These are phyloP conservation scores for Coelogynopora nodosa DNA, from an alignment of 2,888 invertebrate genomes.

Conservation along the genomic window DNA sequence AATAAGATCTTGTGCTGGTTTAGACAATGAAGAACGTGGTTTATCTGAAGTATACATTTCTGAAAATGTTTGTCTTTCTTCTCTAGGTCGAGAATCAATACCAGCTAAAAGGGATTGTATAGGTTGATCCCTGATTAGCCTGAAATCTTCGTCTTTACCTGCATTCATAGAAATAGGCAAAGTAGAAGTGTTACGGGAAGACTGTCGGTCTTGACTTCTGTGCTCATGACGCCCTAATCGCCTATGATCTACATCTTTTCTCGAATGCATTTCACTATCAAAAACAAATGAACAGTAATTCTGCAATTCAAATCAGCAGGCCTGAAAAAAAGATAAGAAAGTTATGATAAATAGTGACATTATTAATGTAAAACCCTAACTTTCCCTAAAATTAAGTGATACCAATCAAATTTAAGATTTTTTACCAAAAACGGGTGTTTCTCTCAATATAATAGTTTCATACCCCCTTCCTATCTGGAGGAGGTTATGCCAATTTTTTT, in stretches of 20 bases:
- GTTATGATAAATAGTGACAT: too few species aligned
- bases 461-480: too few species aligned
- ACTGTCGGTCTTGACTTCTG: neutral
- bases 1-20: neutral
- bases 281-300: neutral
- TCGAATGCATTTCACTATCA: neutral
- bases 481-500: too few species aligned
- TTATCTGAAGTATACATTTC: neutral
- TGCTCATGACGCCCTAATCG: neutral
- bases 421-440: too few species aligned
- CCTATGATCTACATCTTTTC: neutral
- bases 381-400: too few species aligned
- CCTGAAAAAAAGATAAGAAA: neutral
- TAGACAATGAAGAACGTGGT: neutral
- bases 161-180: neutral
- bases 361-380: too few species aligned
- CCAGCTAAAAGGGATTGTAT: neutral
- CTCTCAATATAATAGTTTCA: too few species aligned
- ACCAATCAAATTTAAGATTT: too few species aligned
- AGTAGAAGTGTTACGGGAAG: neutral
- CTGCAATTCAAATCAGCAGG: neutral
- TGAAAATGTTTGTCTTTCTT: neutral
- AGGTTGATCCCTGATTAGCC: neutral
- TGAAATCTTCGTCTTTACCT: neutral
- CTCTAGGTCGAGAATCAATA: neutral